These are phyloP conservation scores for Griposia aprilina DNA, from an alignment of 2,888 invertebrate species.

Conservation along the genomic window DNA sequence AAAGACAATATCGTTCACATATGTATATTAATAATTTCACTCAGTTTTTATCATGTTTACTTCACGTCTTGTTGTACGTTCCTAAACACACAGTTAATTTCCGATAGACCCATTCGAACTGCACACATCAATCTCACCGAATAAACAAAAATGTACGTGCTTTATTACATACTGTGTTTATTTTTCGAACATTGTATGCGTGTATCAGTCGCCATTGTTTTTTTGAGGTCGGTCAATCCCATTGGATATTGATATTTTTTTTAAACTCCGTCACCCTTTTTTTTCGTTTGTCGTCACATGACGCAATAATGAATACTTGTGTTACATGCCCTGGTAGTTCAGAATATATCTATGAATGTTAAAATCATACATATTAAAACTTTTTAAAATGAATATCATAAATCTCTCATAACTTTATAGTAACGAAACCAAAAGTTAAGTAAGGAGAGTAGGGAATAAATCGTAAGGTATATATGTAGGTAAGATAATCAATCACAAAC, in stretches of 20 bases:
- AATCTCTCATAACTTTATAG: not conserved
- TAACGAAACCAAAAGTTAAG: not conserved
- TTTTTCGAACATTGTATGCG: conserved; percentile 63
- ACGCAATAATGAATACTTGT: conserved; percentile 21
- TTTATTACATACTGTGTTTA: conserved; percentile 68
- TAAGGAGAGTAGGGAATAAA: not conserved
- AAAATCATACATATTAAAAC: not conserved
- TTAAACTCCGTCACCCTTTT: conserved; percentile 31
- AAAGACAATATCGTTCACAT: conserved; percentile 7
- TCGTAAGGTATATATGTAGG: not conserved
- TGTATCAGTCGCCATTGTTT: conserved; percentile 59
- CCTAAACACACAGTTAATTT: conserved; percentile 70
- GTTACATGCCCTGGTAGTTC: not conserved
- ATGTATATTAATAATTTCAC: conserved; percentile 40
- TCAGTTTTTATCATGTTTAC: conserved; percentile 40
- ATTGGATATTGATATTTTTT: conserved; percentile 52
- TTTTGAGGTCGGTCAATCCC: conserved; percentile 50
- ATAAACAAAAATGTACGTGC: conserved; percentile 70
- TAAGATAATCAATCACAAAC: not conserved
- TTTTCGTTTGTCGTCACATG: conserved; percentile 19
- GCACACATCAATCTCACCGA: conserved; percentile 70
- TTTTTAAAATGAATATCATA: too few species aligned
- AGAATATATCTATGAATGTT: not conserved
- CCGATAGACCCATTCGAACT: conserved; percentile 65
- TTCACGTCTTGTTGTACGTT: conserved; percentile 49